Base-by-base conservation (phyloP, 64 coral and sea anemone genomes). In the Orbicella faveolata region DNA sequence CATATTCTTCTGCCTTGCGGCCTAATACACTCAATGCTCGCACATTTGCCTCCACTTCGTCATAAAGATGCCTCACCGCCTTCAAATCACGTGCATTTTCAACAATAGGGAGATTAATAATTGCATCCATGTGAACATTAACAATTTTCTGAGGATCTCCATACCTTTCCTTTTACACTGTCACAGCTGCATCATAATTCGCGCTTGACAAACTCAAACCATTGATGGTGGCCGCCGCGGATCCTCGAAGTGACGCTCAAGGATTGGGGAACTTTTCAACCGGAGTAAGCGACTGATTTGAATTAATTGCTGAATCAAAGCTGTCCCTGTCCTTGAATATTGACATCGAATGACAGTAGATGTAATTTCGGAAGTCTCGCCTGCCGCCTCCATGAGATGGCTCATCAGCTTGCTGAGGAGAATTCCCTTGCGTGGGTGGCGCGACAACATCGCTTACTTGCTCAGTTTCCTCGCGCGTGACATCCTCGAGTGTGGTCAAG, bases 121-220 rank as follows among this genome's bases (percentile, higher is more conserved):
- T 51, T 36, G 83, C 55, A 88, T 93, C 85, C 79, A 93, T 93
- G 65, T 90, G 77, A 73, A 62, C 79, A 20, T 90, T 83, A 52
- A 82, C 53, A 72, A 90, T 90, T 66, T 78, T 77, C 72, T 90
- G 39, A 2, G 39, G 39, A 41, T 41, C 39, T 41, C 39, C 39
- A 41, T 41, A 41, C 0, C 39, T 41, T 41, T 41, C 0, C 39
- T 4, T 41, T 41, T 0, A 41, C 39, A 41, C 2, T 1, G 39
- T 4, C 39, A 41, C 39, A 41, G 39, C 39, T 41, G 39, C 39
- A 2, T 41, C 39, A 4, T 41, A 41, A 41, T 41, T 41, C 39
- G 39, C 39, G 4, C 39, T 39, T 39, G 37, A 39, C 37, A 39
- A 39, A 39, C 37, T 39, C 37, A 41, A 41, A 41, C 39, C 39